A percentile compares a stretch with the other conserved stretches of the same genome.
Evolutionary conservation across 2,113 vertebrate genomes (phyloP).

Genomic region (Rhineura floridana): DNA sequence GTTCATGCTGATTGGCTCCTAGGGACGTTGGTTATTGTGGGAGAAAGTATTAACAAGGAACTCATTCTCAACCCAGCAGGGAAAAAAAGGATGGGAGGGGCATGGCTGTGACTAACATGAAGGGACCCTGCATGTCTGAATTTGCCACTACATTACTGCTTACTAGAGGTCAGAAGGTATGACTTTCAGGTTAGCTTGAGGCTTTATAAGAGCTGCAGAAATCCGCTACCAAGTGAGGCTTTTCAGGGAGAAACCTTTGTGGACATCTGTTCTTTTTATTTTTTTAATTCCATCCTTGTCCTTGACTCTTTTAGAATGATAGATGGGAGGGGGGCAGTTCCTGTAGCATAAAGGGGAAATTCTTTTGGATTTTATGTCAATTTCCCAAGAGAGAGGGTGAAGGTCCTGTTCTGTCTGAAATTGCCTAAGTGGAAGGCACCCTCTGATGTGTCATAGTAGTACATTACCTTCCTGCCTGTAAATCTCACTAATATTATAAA

Average conservation of each 20-base stretch:
- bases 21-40: no score
- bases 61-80: no score
- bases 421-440: background rate
- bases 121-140: no score
- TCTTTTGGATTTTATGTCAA: background rate
- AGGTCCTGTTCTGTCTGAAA: background rate
- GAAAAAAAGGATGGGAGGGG: no score
- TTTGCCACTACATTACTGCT: no score
- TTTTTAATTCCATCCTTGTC: background rate
- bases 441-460: background rate
- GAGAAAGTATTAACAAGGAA: no score
- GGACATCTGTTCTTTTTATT: no score
- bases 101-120: no score
- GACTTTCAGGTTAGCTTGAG: background rate
- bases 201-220: background rate
- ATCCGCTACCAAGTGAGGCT: background rate
- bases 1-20: no score
- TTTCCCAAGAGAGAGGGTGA: background rate
- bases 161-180: background rate
- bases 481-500: slow-evolving; percentile 24
- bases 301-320: background rate
- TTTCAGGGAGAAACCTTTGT: background rate
- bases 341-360: background rate
- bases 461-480: slow-evolving; percentile 6
- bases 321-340: background rate